Percentiles rank a stretch among this genome's conserved stretches.
Conservation (phyloP, 2,888 invertebrate genomes). For the Girardia tigrina region DNA sequence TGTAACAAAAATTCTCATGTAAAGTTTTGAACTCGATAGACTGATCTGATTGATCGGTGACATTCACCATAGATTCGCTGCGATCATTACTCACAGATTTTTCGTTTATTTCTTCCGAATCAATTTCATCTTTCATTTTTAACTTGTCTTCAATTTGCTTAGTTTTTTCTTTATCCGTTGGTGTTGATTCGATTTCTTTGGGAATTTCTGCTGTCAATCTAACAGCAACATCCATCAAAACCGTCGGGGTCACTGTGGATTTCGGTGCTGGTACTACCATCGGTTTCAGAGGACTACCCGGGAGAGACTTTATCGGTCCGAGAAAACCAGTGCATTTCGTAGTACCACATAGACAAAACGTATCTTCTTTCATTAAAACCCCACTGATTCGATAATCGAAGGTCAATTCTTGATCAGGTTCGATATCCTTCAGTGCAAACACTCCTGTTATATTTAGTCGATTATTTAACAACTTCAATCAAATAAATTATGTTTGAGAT, state of each 20-base stretch:
- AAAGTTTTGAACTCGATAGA: neutral
- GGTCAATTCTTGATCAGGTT: neutral
- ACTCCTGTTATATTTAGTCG: too few relatives aligned
- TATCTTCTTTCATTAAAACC: conserved; percentile 14
- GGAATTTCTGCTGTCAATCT: too few relatives aligned
- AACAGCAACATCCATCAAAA: too few relatives aligned
- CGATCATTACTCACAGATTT: too few relatives aligned
- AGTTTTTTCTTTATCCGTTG: too few relatives aligned
- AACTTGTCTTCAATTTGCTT: too few relatives aligned
- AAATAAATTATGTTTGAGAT: neutral
- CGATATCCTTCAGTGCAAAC: conserved; percentile 9
- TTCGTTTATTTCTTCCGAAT: too few relatives aligned
- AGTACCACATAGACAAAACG: neutral
- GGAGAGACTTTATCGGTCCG: neutral
- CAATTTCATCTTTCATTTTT: too few relatives aligned
- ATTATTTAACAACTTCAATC: neutral
- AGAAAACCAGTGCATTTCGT: conserved; percentile 10
- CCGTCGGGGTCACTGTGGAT: too few relatives aligned
- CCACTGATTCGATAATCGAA: conserved; percentile 18
- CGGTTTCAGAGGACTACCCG: neutral
- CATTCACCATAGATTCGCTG: too few relatives aligned
- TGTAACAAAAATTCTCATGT: conserved; percentile 15
- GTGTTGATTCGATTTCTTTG: too few relatives aligned
- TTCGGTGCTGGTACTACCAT: too few relatives aligned
- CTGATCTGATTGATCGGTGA: neutral